A percentile compares a stretch with the other conserved stretches of the same genome.
Evolutionary conservation across 2,797 vertebrate species (phyloP).

Genomic region (Moxostoma hubbsi): DNA sequence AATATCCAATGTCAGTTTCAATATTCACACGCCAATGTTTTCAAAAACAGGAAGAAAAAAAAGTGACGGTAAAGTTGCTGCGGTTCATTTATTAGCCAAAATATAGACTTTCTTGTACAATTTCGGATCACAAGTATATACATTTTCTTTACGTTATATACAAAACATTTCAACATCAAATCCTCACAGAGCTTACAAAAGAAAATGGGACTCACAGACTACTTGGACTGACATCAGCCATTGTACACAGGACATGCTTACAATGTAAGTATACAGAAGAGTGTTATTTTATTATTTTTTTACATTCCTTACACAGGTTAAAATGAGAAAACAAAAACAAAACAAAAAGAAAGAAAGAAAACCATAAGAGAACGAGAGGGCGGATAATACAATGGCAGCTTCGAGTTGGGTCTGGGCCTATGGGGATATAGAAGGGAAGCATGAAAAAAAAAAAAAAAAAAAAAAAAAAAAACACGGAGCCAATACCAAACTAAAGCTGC

Average conservation of each 20-base stretch:
- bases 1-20: conserved; percentile 11
- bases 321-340: conserved; percentile 71
- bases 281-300: conserved; percentile 76
- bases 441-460: conserved; percentile 24
- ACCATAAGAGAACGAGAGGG: conserved; percentile 80
- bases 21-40: conserved; percentile 57
- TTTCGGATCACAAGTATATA: conserved; percentile 99
- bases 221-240: conserved; percentile 89
- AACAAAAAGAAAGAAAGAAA: conserved; percentile 63
- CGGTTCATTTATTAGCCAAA: conserved; percentile 99
- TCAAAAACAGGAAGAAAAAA: conserved; percentile 60
- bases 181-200: conserved; percentile 88
- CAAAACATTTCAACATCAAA: conserved; percentile 90
- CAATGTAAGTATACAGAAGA: conserved; percentile 92
- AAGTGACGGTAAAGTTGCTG: conserved; percentile 86
- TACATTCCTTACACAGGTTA: conserved; percentile 91
- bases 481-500: conserved; percentile 61
- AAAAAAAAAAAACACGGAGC: conserved; percentile 16
- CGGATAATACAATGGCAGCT: conserved; percentile 83
- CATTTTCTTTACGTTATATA: conserved; percentile 96
- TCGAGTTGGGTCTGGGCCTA: conserved; percentile 89
- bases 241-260: conserved; percentile 98
- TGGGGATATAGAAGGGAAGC: conserved; percentile 74
- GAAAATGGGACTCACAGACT: conserved; percentile 82
- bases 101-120: conserved; percentile 99